Evolutionary conservation across 2,888 invertebrate genomes (phyloP).

Genomic region (Acrobasis suavella): DNA sequence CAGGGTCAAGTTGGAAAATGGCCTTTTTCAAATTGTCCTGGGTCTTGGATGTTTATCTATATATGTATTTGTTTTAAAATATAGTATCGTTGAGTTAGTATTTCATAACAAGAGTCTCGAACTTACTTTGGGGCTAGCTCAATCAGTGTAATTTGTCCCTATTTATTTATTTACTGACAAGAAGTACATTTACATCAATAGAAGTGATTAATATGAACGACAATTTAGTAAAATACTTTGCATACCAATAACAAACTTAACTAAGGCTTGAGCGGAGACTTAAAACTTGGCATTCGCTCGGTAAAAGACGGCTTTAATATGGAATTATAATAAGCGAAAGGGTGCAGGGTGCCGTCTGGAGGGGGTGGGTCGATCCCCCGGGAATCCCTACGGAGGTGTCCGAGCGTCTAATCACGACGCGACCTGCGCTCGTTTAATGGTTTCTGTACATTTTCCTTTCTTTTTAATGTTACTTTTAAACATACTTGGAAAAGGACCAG

Average conservation of each 20-base stretch:
- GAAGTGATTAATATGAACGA: neutral
- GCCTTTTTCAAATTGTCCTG: too few species aligned
- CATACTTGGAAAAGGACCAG: neutral
- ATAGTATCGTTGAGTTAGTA: too few species aligned
- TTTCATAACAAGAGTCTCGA: too few species aligned
- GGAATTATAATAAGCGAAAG: slow-evolving; percentile 38
- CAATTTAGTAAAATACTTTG: neutral
- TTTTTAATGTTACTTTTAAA: neutral
- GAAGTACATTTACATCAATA: neutral
- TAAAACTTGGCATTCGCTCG: slow-evolving; percentile 3
- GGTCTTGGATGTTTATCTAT: too few species aligned
- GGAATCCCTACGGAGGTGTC: slow-evolving; percentile 33
- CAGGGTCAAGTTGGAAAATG: too few species aligned
- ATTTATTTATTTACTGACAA: neutral
- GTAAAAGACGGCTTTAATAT: slow-evolving; percentile 32
- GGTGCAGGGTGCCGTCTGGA: slow-evolving; percentile 30
- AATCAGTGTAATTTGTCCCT: too few species aligned
- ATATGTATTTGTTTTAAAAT: too few species aligned
- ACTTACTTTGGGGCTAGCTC: too few species aligned
- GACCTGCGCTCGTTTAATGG: neutral
- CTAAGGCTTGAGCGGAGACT: neutral
- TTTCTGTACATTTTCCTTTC: neutral
- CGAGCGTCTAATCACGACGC: slow-evolving; percentile 29
- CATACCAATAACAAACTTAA: slow-evolving; percentile 2
- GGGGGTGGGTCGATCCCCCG: slow-evolving; percentile 28